A percentile compares a stretch with the other conserved stretches of the same genome.
phyloP scores from a whole-genome alignment of 2,797 vertebrate genomes.

The Gephyroberyx darwinii region DNA sequence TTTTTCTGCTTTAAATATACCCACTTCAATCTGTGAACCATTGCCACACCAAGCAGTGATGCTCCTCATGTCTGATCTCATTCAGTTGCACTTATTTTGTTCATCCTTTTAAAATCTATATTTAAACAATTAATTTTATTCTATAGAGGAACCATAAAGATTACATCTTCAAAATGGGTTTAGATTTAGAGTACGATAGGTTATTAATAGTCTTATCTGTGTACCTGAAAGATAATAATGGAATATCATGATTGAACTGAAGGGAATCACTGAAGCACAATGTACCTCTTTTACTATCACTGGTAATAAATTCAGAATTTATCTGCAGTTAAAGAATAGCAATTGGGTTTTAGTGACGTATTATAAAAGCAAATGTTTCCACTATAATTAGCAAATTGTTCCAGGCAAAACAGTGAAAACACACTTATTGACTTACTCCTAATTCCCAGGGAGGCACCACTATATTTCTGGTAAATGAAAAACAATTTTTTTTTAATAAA shows the following conservation, averaged over 20 bases:
- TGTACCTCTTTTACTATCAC: neutral
- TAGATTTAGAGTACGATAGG: no score
- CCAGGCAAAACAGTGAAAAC: slow-evolving; percentile 26
- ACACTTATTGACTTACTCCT: slow-evolving; percentile 10
- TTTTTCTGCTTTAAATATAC: no score
- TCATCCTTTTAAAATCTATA: no score
- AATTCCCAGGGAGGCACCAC: slow-evolving; percentile 8
- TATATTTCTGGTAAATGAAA: slow-evolving; percentile 27
- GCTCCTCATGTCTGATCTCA: no score
- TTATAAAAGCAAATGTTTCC: slow-evolving; percentile 38
- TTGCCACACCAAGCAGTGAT: no score
- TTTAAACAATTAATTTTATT: no score
- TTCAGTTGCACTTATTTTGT: no score
- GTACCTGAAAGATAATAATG: neutral
- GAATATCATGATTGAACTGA: neutral
- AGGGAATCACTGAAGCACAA: neutral
- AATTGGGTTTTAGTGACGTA: neutral
- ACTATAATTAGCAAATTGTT: slow-evolving; percentile 28
- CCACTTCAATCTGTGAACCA: no score
- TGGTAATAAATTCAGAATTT: slow-evolving; percentile 16
- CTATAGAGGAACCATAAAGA: no score
- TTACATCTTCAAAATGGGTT: no score
- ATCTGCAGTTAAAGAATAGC: slow-evolving; percentile 2
- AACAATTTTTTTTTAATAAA: slow-evolving; percentile 32
- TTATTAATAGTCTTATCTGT: neutral